phyloP scores from a whole-genome alignment of 2,797 vertebrate genomes.

The Tarsius wallacei region DNA sequence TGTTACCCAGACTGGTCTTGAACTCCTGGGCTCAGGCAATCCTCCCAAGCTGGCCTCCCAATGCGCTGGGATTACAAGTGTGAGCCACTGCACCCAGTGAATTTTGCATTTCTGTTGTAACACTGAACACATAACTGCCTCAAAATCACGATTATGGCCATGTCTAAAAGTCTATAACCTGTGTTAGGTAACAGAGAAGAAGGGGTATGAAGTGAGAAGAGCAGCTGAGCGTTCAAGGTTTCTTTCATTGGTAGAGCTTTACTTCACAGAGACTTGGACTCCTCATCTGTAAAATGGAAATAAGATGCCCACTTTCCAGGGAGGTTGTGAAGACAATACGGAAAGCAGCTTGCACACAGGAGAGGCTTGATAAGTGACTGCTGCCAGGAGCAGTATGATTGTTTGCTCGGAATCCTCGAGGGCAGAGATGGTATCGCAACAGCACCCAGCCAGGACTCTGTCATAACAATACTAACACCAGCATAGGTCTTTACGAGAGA shows the following conservation, averaged over 20 bases:
- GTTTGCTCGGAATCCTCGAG: conserved; percentile 2
- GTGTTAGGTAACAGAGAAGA: background rate
- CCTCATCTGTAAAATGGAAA: conserved; percentile 2
- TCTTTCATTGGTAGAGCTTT: conserved; percentile 3
- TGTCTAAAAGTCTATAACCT: background rate
- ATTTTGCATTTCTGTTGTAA: background rate
- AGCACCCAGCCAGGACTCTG: background rate
- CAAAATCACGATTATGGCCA: background rate
- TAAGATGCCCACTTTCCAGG: background rate
- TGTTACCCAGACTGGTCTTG: too few species aligned
- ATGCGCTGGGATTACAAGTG: too few species aligned
- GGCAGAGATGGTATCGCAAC: background rate
- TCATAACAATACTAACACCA: background rate
- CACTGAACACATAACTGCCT: conserved; percentile 24
- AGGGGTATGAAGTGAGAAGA: background rate
- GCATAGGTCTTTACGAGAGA: background rate
- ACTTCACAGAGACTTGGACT: background rate
- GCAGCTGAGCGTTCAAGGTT: background rate
- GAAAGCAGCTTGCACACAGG: background rate
- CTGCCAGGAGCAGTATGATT: background rate
- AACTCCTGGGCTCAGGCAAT: too few species aligned
- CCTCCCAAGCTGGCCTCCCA: too few species aligned
- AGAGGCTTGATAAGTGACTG: background rate
- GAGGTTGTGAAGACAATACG: background rate
- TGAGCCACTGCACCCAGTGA: too few species aligned